Conservation (phyloP, 2,888 invertebrate species). For the Fabriciana adippe region DNA sequence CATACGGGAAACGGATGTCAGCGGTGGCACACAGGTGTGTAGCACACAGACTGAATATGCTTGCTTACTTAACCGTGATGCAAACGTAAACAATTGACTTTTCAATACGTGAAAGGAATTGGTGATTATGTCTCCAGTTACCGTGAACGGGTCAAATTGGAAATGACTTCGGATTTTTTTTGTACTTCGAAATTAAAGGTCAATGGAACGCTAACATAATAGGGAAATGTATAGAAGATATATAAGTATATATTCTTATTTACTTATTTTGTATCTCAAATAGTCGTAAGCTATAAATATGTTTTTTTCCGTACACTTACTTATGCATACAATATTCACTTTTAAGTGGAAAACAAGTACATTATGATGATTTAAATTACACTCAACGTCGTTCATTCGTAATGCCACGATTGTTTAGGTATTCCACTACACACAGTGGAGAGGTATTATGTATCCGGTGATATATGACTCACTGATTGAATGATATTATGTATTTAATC, state of each 20-base stretch:
- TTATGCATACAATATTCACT: background rate
- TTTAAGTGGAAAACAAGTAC: background rate
- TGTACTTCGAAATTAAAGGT: background rate
- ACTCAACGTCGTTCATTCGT: constrained; percentile 16
- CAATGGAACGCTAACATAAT: background rate
- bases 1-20: constrained; percentile 75
- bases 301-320: background rate
- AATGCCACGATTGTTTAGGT: constrained; percentile 33
- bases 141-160: background rate
- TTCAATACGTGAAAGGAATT: constrained; percentile 40
- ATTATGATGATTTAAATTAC: constrained; percentile 2
- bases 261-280: background rate
- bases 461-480: constrained; percentile 51
- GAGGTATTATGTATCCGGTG: constrained; percentile 51
- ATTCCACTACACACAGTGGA: constrained; percentile 37
- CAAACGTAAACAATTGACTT: constrained; percentile 49
- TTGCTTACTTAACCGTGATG: constrained; percentile 48
- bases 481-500: constrained; percentile 47
- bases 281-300: background rate
- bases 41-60: constrained; percentile 51
- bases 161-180: background rate
- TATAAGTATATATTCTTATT: background rate
- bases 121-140: constrained; percentile 6
- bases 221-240: no score
- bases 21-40: constrained; percentile 59